A percentile compares a stretch with the other conserved stretches of the same genome.
phyloP scores from a whole-genome alignment of 2,888 invertebrate genomes.

The Dyspetes luteomarginatus region DNA sequence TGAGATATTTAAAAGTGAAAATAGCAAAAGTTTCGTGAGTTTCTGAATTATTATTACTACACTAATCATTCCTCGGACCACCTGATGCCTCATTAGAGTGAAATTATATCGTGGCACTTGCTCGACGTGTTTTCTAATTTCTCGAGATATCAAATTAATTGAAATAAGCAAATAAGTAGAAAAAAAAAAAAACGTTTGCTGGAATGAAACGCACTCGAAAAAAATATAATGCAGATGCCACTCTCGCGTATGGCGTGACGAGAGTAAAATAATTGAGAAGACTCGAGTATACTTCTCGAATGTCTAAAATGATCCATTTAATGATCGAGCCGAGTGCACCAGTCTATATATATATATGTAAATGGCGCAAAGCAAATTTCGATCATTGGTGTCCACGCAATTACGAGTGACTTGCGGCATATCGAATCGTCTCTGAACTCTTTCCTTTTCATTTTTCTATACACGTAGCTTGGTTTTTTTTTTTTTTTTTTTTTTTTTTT shows the following conservation, averaged over 20 bases:
- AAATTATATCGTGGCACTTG: slow-evolving; percentile 25
- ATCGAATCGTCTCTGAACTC: slow-evolving; percentile 20
- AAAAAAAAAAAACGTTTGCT: not conserved
- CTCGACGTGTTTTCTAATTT: slow-evolving; percentile 52
- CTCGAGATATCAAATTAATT: slow-evolving; percentile 38
- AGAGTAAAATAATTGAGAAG: slow-evolving; percentile 28
- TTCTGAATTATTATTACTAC: slow-evolving; percentile 27
- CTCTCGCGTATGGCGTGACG: slow-evolving; percentile 34
- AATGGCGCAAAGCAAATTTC: slow-evolving; percentile 27
- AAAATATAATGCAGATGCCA: slow-evolving; percentile 1
- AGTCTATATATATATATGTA: not conserved
- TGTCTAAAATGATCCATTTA: slow-evolving; percentile 38
- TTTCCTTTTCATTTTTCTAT: slow-evolving; percentile 10
- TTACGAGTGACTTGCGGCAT: slow-evolving; percentile 20
- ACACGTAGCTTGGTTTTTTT: not conserved
- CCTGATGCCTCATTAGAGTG: slow-evolving; percentile 33
- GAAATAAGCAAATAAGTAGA: too few relatives aligned
- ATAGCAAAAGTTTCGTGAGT: slow-evolving; percentile 13
- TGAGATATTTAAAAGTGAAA: slow-evolving; percentile 29
- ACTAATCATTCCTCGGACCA: slow-evolving; percentile 27
- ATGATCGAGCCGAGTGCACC: slow-evolving; percentile 21
- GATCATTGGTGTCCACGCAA: slow-evolving; percentile 33
- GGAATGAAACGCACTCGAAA: not conserved
- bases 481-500: slow-evolving; percentile 13
- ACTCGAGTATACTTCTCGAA: slow-evolving; percentile 39